These are phyloP conservation scores for Ctenoplectra terminalis DNA, from an alignment of 1,140 invertebrate species.

Conservation along the genomic window DNA sequence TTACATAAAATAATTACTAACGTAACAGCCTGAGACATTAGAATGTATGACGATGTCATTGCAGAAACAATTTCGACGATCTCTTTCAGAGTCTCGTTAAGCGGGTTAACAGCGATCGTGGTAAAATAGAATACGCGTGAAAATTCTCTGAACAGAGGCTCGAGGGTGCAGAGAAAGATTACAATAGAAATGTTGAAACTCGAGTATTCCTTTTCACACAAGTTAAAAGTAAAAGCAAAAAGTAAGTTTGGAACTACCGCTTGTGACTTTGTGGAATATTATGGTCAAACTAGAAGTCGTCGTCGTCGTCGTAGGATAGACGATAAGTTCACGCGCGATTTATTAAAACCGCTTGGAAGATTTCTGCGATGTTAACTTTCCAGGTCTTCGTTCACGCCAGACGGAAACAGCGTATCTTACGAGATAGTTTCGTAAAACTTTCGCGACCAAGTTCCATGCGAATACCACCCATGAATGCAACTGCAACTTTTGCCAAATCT, in stretches of 20 bases:
- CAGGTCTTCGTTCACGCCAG: neutral
- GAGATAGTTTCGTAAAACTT: neutral
- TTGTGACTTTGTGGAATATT: neutral
- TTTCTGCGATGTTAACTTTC: conserved; percentile 26
- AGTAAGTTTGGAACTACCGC: neutral
- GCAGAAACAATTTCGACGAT: too few species aligned
- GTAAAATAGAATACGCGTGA: too few species aligned
- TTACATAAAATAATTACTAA: neutral
- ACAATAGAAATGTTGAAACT: neutral
- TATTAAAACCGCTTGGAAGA: conserved; percentile 8
- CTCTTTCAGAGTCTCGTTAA: too few species aligned
- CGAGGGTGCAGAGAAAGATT: too few species aligned
- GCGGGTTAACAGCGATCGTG: too few species aligned
- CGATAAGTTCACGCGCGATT: neutral
- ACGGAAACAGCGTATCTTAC: neutral
- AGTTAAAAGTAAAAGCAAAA: neutral
- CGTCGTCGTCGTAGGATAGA: neutral
- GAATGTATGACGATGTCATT: too few species aligned
- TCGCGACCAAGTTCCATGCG: neutral
- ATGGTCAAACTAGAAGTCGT: neutral
- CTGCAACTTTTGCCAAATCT: neutral
- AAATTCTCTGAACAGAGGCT: too few species aligned
- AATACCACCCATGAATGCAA: neutral
- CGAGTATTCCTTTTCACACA: neutral
- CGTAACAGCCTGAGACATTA: too few species aligned